A percentile compares a stretch with the other conserved stretches of the same genome.
These are phyloP conservation scores for Chrysochloris asiatica DNA, from an alignment of 2,113 vertebrate species.

Conservation along the genomic window DNA sequence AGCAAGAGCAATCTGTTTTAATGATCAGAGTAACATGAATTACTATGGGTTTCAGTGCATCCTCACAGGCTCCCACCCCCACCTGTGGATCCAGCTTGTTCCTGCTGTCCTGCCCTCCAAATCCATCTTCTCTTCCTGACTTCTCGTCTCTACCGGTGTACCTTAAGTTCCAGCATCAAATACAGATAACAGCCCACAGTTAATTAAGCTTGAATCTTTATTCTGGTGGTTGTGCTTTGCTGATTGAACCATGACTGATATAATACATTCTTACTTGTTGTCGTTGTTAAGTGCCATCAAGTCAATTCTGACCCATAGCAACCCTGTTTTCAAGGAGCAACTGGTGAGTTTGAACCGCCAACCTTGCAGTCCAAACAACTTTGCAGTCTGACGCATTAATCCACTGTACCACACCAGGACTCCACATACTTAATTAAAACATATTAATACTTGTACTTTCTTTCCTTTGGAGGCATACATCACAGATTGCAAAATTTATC, in stretches of 20 bases:
- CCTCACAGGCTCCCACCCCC: neutral
- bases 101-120: neutral
- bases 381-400: too few relatives aligned
- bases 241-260: neutral
- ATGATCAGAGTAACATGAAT: neutral
- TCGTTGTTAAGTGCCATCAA: too few relatives aligned
- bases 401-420: too few relatives aligned
- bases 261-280: neutral
- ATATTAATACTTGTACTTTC: neutral
- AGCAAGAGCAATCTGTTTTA: neutral
- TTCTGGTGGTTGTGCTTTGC: neutral
- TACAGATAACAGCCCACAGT: neutral
- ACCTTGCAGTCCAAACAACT: too few relatives aligned
- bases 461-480: neutral
- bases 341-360: too few relatives aligned
- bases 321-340: too few relatives aligned
- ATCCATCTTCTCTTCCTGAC: neutral
- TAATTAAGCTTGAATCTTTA: neutral
- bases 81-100: neutral
- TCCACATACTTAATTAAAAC: too few relatives aligned
- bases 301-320: too few relatives aligned
- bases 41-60: neutral
- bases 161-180: neutral
- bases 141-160: neutral
- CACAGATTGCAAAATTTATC: slow-evolving; percentile 7